Conservation (phyloP, 2,113 vertebrate species). For the Peromyscus leucopus region DNA sequence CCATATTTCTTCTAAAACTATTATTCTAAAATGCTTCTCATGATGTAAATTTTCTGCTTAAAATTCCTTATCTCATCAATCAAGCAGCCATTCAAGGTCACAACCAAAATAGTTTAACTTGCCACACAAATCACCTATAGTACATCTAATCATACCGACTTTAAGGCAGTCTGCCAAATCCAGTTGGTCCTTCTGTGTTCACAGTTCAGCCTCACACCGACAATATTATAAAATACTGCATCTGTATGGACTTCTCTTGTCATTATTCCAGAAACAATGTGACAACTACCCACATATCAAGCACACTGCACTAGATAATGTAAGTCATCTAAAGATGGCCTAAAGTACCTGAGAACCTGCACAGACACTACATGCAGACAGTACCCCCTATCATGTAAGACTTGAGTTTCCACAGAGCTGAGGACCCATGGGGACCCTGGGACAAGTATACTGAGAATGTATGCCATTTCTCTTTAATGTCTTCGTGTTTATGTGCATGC, state of each 20-base stretch:
- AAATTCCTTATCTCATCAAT: conserved; percentile 12
- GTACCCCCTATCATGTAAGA: neutral
- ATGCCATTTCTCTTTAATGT: neutral
- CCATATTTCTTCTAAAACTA: neutral
- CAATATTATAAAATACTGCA: neutral
- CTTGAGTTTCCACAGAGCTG: neutral
- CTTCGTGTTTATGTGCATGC: neutral
- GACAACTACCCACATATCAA: neutral
- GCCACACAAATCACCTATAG: neutral
- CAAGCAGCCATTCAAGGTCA: neutral
- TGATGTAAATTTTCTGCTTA: conserved; percentile 23
- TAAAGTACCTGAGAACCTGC: neutral
- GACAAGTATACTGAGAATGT: neutral
- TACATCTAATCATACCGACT: neutral
- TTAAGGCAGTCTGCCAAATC: neutral
- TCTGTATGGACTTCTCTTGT: neutral
- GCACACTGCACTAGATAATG: neutral
- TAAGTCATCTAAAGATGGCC: neutral
- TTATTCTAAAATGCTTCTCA: conserved; percentile 11
- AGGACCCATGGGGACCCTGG: no score
- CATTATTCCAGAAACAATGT: neutral
- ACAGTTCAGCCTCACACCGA: neutral
- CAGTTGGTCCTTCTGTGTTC: neutral
- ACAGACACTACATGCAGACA: neutral
- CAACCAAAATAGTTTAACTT: conserved; percentile 5